Conservation (phyloP, 2,797 vertebrate genomes). For the Clarias pachynema region DNA sequence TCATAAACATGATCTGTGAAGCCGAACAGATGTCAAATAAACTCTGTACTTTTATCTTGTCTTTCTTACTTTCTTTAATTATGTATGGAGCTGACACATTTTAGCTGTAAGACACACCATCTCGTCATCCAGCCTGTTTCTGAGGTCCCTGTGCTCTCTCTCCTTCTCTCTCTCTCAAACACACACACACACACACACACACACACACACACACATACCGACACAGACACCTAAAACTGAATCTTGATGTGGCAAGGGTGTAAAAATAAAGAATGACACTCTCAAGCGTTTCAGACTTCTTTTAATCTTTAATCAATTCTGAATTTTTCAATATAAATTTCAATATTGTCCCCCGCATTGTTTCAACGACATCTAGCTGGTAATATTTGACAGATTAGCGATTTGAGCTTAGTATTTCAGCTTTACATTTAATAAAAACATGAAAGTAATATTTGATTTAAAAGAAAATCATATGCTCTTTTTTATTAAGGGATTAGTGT, state of each 20-base stretch:
- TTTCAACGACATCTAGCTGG: background rate
- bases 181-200: background rate
- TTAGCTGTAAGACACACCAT: slow-evolving; percentile 23
- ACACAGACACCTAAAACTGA: background rate
- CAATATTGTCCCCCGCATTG: background rate
- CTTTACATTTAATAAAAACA: background rate
- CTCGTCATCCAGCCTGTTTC: slow-evolving; percentile 25
- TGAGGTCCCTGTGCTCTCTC: background rate
- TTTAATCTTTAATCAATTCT: background rate
- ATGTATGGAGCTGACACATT: background rate
- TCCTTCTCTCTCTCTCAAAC: background rate
- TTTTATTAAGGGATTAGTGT: background rate
- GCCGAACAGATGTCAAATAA: background rate
- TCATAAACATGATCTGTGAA: background rate
- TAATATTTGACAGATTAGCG: slow-evolving; percentile 2
- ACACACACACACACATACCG: background rate
- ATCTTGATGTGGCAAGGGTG: slow-evolving; percentile 11
- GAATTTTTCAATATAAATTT: background rate
- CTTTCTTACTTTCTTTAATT: slow-evolving; percentile 24
- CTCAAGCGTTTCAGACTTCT: background rate
- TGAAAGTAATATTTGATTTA: background rate
- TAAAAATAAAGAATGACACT: slow-evolving; percentile 23
- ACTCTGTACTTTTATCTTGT: background rate
- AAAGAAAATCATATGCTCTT: background rate
- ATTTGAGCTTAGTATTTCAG: background rate